Evolutionary conservation across 2,888 invertebrate genomes (phyloP).

Genomic region (Neoscelio sp.): DNA sequence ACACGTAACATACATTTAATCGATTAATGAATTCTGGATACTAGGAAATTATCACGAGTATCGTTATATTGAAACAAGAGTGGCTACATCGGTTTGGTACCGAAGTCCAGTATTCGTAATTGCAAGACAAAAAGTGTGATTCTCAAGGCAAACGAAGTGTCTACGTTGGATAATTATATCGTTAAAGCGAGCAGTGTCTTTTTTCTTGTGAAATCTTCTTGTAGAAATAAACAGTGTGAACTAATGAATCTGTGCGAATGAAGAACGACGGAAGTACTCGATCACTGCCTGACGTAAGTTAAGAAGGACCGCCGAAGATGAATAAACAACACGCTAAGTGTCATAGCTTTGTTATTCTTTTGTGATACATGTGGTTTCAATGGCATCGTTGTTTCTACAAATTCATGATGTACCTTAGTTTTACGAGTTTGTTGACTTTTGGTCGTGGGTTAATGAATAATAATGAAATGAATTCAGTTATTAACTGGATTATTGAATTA

Average conservation of each 20-base stretch:
- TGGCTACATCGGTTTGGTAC: constrained; percentile 17
- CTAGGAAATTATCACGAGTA: constrained; percentile 8
- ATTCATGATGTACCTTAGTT: too few species aligned
- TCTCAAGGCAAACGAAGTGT: constrained; percentile 42
- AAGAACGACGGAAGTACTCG: constrained; percentile 44
- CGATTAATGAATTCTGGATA: constrained; percentile 50
- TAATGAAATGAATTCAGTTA: too few species aligned
- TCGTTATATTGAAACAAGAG: constrained; percentile 18
- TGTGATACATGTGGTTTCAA: neutral
- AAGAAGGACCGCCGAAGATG: constrained; percentile 13
- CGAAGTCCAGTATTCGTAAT: constrained; percentile 52
- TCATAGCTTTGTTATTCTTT: constrained; percentile 15
- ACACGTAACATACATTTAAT: constrained; percentile 27
- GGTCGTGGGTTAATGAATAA: too few species aligned
- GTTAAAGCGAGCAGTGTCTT: constrained; percentile 33
- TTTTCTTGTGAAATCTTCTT: constrained; percentile 35
- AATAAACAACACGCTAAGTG: constrained; percentile 28
- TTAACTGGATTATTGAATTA: too few species aligned
- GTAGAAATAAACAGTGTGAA: constrained; percentile 37
- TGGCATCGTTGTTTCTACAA: constrained; percentile 7
- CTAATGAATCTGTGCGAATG: constrained; percentile 50
- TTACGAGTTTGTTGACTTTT: too few species aligned
- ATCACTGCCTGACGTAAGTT: constrained; percentile 52
- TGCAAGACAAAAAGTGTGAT: constrained; percentile 40
- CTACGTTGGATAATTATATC: constrained; percentile 36